Base-by-base conservation (phyloP, 2,888 invertebrate genomes). In the Lithophane semibrunnea region DNA sequence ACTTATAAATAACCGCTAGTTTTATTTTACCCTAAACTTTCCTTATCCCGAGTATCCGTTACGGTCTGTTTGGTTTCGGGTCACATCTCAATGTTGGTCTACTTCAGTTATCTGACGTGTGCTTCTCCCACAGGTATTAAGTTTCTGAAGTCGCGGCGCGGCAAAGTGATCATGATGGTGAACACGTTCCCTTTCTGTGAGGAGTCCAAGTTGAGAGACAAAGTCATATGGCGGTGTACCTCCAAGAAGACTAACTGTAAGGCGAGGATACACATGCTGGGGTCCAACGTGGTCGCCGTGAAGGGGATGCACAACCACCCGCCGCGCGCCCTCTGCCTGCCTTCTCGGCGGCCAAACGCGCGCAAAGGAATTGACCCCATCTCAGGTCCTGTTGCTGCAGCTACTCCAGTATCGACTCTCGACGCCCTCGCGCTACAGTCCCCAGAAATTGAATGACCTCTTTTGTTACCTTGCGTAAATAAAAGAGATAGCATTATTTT, bases 231-330 rank as follows among this genome's bases (percentile, higher is more conserved):
- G 97, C 92, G 97, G 68, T 97, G 97, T 87, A 97, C 97, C 56
- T 97, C 97, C 13, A 97, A 97, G 93, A 97, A 97, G 92, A 97
- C 97, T 0, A 97, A 97, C 86, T 97, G 97, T 86, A 96, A 97
- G 89, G 97, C 97, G 42, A 91, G 97, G 75, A 97, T 97, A 72
- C 97, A 97, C 88, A 97, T 97, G 95, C 85, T 96, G 84, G 97
- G 97, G 0, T 89, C 95, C 29, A 96, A 92, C 82, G 96, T 97
- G 77, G 96, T 97, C 37, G 97, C 96, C 10, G 96, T 96, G 64
- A 97, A 97, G 86, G 97, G 97, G 5, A 95, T 97, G 95, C 97
- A 97, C 89, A 97, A 97, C 86, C 97, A 97, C 81, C 95, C 97
- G 42, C 96, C 96, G 73, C 93, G 97, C 44, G 94, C 95, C 24